phyloP scores from a whole-genome alignment of 1,140 invertebrate species.

The Eurosta solidaginis region DNA sequence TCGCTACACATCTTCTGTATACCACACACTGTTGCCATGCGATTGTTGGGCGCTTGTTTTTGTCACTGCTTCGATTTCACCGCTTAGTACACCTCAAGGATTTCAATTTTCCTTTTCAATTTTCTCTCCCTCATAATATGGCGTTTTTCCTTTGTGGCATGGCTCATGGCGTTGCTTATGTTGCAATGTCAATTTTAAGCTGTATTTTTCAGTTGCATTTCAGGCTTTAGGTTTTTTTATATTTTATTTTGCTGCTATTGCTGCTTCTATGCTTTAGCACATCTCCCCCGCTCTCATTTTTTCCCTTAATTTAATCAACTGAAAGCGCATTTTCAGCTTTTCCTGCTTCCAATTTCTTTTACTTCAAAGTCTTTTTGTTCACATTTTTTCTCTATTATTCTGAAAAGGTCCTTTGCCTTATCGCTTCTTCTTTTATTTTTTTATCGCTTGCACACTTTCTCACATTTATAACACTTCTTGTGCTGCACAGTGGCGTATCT shows the following conservation, averaged over 20 bases:
- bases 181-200: not conserved
- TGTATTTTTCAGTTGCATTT: not conserved
- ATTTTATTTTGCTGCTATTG: no score
- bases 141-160: not conserved
- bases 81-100: conserved; percentile 24
- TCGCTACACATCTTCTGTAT: not conserved
- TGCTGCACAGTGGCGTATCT: not conserved
- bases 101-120: conserved; percentile 18
- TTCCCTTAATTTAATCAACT: conserved; percentile 58
- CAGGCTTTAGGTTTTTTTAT: no score
- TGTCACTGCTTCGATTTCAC: conserved; percentile 12
- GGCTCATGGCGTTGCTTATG: not conserved
- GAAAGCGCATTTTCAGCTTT: conserved; percentile 58
- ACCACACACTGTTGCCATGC: not conserved
- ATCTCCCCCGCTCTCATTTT: not conserved
- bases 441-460: conserved; percentile 12
- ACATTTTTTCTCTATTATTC: not conserved
- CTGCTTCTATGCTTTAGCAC: not conserved
- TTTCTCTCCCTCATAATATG: not conserved
- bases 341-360: conserved; percentile 25
- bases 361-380: not conserved
- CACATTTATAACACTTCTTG: not conserved
- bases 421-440: not conserved
- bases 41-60: conserved; percentile 15
- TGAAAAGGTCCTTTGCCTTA: conserved; percentile 17